phyloP scores from a whole-genome alignment of 2,113 vertebrate genomes.

The Silurus meridionalis region DNA sequence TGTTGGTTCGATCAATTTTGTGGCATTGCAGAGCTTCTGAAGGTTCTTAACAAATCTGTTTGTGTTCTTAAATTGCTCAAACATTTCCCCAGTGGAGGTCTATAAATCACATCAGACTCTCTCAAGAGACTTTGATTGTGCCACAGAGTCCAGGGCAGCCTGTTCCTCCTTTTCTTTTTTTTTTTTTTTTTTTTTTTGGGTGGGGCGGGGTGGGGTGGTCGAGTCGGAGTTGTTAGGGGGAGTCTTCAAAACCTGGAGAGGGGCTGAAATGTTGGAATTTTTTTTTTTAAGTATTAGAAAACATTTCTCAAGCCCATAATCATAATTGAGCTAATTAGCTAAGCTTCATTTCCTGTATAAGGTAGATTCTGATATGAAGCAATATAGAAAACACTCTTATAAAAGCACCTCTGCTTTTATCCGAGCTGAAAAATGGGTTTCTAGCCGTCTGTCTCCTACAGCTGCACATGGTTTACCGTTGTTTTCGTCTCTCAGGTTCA shows the following conservation, averaged over 20 bases:
- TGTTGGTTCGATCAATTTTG: slow-evolving; percentile 27
- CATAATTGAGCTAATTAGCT: not conserved
- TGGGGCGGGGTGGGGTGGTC: not conserved
- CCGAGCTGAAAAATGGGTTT: not conserved
- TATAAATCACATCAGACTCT: slow-evolving; percentile 6
- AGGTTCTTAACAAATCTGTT: slow-evolving; percentile 45
- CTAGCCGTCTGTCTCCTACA: slow-evolving; percentile 39
- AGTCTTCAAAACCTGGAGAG: not conserved
- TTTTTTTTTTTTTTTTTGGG: not conserved
- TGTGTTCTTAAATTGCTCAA: slow-evolving; percentile 42
- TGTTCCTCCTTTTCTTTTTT: not conserved
- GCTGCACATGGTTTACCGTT: slow-evolving; percentile 58
- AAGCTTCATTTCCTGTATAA: not conserved
- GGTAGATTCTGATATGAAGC: not conserved
- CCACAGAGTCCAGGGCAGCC: not conserved
- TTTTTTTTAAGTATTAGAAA: not conserved
- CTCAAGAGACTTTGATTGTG: slow-evolving; percentile 25
- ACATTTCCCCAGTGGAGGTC: slow-evolving; percentile 32
- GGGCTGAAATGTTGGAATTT: not conserved
- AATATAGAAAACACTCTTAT: not conserved
- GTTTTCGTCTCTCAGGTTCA: slow-evolving; percentile 37
- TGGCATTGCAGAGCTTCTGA: slow-evolving; percentile 28
- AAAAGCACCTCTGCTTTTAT: not conserved
- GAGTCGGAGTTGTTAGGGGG: not conserved
- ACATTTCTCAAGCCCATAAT: not conserved